Conservation (phyloP, 2,113 vertebrate genomes). For the Prochilodus magdalenae region DNA sequence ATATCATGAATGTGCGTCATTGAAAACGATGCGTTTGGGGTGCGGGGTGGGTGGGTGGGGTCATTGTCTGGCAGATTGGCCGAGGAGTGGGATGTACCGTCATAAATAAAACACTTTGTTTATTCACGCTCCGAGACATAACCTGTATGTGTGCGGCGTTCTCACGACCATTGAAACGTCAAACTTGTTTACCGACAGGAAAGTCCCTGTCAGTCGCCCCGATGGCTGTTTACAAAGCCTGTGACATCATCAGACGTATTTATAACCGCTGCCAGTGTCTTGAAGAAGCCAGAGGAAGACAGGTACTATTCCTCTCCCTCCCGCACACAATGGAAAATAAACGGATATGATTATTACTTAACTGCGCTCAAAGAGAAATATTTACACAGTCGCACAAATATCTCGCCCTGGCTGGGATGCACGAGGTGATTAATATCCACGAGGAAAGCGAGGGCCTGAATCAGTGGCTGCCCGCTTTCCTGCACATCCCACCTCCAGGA, state of each 20-base stretch:
- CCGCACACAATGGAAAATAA: conserved; percentile 13
- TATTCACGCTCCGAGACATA: conserved; percentile 60
- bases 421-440: conserved; percentile 4
- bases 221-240: conserved; percentile 77
- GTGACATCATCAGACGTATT: conserved; percentile 70
- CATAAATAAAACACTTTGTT: conserved; percentile 71
- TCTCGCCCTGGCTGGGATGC: neutral
- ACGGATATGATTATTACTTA: conserved; percentile 21
- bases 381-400: neutral
- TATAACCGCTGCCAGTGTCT: conserved; percentile 49
- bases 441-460: neutral
- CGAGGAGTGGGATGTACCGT: conserved; percentile 72
- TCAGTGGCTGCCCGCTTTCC: neutral
- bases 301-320: conserved; percentile 24
- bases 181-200: conserved; percentile 80
- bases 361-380: neutral
- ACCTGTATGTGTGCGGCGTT: conserved; percentile 67
- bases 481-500: conserved; percentile 5
- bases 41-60: neutral
- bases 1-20: neutral
- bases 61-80: conserved; percentile 50
- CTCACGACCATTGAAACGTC: conserved; percentile 78
- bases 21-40: neutral
- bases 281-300: conserved; percentile 36
- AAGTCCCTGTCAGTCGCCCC: conserved; percentile 72